These are phyloP conservation scores for Caenorhabditis sp. DNA, from an alignment of 2,888 invertebrate genomes.

Conservation along the genomic window DNA sequence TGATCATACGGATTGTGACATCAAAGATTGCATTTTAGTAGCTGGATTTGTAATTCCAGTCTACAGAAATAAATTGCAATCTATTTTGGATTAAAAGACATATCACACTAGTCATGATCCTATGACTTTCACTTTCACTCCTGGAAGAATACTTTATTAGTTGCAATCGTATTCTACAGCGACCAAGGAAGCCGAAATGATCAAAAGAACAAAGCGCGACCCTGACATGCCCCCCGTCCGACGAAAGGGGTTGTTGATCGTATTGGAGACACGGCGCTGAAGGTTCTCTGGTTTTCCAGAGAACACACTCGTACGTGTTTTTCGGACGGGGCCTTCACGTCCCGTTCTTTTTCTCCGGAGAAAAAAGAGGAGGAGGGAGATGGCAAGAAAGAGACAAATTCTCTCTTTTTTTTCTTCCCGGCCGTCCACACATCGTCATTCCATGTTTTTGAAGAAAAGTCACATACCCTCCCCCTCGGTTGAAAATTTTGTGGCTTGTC, in stretches of 20 bases:
- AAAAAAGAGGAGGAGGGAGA: too few species aligned
- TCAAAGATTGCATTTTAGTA: conserved; percentile 11
- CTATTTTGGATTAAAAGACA: too few species aligned
- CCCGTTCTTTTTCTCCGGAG: background rate
- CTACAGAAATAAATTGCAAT: background rate
- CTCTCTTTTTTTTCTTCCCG: background rate
- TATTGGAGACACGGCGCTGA: conserved; percentile 4
- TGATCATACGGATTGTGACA: background rate
- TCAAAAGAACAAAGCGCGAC: conserved; percentile 52
- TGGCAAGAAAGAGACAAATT: conserved; percentile 5
- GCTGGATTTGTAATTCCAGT: too few species aligned
- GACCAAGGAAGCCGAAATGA: conserved; percentile 6
- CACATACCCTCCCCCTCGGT: background rate
- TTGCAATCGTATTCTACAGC: background rate
- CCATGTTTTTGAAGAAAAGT: background rate
- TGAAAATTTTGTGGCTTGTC: too few species aligned
- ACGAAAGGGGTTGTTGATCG: conserved; percentile 32
- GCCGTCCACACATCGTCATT: background rate
- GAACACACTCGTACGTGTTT: conserved; percentile 56
- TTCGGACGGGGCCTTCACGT: conserved; percentile 19
- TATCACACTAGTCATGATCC: background rate
- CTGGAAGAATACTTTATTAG: background rate
- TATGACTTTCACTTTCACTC: background rate
- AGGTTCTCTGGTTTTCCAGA: conserved; percentile 53
- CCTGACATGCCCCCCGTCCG: conserved; percentile 6